These are phyloP conservation scores for Megalops cyprinoides DNA, from an alignment of 2,797 vertebrate genomes.

Conservation along the genomic window DNA sequence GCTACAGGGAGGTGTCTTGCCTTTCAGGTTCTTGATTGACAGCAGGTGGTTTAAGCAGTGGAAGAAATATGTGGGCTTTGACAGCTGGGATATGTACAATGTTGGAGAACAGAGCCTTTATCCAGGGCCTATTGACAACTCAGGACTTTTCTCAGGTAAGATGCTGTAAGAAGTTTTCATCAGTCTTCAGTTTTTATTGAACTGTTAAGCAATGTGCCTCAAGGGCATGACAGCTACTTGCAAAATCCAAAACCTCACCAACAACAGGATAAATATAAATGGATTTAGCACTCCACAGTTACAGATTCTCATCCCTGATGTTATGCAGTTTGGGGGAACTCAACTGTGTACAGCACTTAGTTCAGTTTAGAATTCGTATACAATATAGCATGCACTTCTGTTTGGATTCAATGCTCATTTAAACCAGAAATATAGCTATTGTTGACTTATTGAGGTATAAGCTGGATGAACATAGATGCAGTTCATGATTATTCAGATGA, in stretches of 20 bases:
- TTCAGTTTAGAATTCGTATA: no score
- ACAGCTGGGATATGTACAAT: slow-evolving; percentile 94
- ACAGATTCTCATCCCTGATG: not conserved
- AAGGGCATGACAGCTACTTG: not conserved
- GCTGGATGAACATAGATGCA: not conserved
- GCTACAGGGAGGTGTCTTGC: slow-evolving; percentile 17
- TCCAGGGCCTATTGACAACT: slow-evolving; percentile 94
- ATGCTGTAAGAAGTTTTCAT: not conserved
- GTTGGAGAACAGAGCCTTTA: slow-evolving; percentile 86
- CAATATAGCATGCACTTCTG: no score
- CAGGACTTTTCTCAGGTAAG: slow-evolving; percentile 90
- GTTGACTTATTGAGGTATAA: not conserved
- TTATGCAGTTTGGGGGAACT: not conserved
- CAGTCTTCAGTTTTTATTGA: no score
- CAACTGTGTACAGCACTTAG: no score
- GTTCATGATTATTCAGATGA: not conserved
- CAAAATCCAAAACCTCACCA: not conserved
- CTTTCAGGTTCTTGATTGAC: slow-evolving; percentile 91
- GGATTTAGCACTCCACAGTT: not conserved
- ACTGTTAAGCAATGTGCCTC: no score
- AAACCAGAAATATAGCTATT: no score
- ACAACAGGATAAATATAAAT: not conserved
- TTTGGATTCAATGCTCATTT: no score
- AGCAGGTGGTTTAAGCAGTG: slow-evolving; percentile 97
- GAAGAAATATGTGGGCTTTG: slow-evolving; percentile 98